phyloP scores from a whole-genome alignment of 2,888 invertebrate genomes.

The Xiphydria camelus region DNA sequence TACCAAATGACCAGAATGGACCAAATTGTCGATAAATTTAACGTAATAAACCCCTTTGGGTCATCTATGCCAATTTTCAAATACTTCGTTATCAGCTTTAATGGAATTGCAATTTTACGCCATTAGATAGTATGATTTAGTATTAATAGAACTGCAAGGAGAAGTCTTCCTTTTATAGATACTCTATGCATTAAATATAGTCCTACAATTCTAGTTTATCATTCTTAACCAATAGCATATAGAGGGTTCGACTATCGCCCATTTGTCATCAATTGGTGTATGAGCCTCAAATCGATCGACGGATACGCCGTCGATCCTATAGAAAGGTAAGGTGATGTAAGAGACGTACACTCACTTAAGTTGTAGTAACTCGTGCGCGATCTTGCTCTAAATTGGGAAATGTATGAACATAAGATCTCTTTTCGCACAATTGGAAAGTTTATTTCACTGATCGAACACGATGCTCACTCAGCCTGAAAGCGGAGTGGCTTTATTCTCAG shows the following conservation, averaged over 20 bases:
- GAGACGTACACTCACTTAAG: no score
- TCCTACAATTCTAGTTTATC: constrained; percentile 27
- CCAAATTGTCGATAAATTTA: no score
- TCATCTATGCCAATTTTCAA: no score
- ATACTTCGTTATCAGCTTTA: no score
- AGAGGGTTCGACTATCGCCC: constrained; percentile 92
- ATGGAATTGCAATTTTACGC: no score
- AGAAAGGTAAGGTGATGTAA: constrained; percentile 77
- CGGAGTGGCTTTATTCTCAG: constrained; percentile 95
- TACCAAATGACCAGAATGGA: no score
- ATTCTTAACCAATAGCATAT: constrained; percentile 55
- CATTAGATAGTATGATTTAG: no score
- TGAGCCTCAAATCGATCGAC: constrained; percentile 84
- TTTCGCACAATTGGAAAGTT: constrained; percentile 10
- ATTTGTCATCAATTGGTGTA: constrained; percentile 91
- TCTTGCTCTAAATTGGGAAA: no score
- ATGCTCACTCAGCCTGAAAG: constrained; percentile 71
- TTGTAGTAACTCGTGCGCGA: no score
- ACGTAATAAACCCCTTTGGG: no score
- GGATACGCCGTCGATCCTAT: constrained; percentile 87
- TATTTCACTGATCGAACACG: constrained; percentile 8
- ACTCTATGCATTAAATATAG: constrained; percentile 1
- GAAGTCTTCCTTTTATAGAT: background rate
- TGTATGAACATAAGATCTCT: no score
- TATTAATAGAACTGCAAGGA: no score